Conservation (phyloP, 2,888 invertebrate species). For the Psylliodes chrysocephalus region DNA sequence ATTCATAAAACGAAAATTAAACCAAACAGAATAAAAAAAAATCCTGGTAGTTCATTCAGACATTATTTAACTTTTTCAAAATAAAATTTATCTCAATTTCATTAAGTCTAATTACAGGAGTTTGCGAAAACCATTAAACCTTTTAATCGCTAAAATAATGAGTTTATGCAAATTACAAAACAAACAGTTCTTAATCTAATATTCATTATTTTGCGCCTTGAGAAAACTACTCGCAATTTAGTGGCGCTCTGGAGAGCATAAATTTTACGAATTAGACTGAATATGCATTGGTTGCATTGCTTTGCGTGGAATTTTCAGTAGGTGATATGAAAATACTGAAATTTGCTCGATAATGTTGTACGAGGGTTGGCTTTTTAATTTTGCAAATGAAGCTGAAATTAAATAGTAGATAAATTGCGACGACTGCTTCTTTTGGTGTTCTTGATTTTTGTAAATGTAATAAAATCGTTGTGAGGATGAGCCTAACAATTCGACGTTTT, state of each 20-base stretch:
- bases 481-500: too few relatives aligned
- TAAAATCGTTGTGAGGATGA: too few relatives aligned
- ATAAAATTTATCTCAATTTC: background rate
- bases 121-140: background rate
- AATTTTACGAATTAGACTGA: background rate
- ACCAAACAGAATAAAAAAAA: too few relatives aligned
- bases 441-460: too few relatives aligned
- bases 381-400: too few relatives aligned
- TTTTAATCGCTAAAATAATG: background rate
- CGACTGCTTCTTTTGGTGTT: too few relatives aligned
- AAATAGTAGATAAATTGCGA: too few relatives aligned
- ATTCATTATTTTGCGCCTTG: conserved; percentile 14
- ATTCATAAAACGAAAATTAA: too few relatives aligned
- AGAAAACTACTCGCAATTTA: conserved; percentile 16
- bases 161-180: conserved; percentile 7
- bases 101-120: background rate
- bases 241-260: background rate
- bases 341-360: too few relatives aligned
- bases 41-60: too few relatives aligned
- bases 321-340: background rate
- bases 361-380: too few relatives aligned
- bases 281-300: conserved; percentile 1
- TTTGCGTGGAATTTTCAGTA: background rate
- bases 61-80: too few relatives aligned
- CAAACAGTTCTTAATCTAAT: conserved; percentile 15